Evolutionary conservation across 1,140 invertebrate genomes (phyloP).

Genomic region (Procambarus virginalis): DNA sequence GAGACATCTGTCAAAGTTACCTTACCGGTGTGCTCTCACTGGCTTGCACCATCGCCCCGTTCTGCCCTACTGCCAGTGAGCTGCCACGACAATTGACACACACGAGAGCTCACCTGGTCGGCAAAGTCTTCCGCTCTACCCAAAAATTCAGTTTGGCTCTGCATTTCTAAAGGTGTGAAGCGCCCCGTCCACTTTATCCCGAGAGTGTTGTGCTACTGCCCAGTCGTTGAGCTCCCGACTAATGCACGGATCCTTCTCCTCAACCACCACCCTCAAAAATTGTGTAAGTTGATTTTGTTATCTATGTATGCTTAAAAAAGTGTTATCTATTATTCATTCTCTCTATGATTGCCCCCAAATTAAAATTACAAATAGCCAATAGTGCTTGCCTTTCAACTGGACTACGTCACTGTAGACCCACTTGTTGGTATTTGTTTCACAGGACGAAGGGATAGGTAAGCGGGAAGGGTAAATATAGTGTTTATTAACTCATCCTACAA

Average conservation of each 20-base stretch:
- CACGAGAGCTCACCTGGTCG: constrained; percentile 85
- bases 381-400: background rate
- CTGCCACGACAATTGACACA: too few species aligned
- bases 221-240: background rate
- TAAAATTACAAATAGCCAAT: background rate
- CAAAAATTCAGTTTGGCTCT: constrained; percentile 86
- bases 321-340: background rate
- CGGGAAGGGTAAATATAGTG: background rate
- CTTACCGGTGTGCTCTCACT: background rate
- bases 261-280: background rate
- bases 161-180: constrained; percentile 3
- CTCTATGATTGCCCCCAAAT: too few species aligned
- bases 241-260: background rate
- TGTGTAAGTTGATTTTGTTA: background rate
- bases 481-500: background rate
- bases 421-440: background rate
- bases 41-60: background rate
- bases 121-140: constrained; percentile 94
- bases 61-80: background rate
- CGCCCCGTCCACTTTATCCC: background rate
- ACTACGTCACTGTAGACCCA: background rate
- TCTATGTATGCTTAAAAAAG: background rate
- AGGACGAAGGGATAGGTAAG: background rate
- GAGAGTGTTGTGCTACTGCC: background rate
- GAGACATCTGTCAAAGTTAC: constrained; percentile 27